These are phyloP conservation scores for Typhlichthys subterraneus DNA, from an alignment of 2,797 vertebrate species.

Conservation along the genomic window DNA sequence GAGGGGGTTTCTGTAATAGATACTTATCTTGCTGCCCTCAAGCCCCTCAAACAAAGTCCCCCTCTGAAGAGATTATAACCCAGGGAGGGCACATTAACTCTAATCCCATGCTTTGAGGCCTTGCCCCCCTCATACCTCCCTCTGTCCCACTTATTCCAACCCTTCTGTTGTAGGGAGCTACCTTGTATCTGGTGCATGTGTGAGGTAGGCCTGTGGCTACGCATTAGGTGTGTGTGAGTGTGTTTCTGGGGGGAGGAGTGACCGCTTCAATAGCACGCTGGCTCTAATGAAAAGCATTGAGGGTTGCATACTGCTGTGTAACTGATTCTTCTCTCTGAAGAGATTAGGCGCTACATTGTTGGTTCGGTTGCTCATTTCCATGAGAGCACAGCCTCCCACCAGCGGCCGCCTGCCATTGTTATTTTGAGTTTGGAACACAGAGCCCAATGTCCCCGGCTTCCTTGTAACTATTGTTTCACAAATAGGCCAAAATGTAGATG, in stretches of 20 bases:
- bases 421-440: conserved; percentile 70
- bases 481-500: conserved; percentile 85
- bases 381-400: conserved; percentile 80
- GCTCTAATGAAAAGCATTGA: conserved; percentile 81
- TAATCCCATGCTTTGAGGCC: conserved; percentile 87
- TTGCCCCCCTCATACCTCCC: conserved; percentile 63
- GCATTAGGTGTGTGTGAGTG: conserved; percentile 48
- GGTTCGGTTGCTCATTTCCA: conserved; percentile 86
- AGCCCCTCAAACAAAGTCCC: conserved; percentile 85
- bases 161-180: conserved; percentile 75
- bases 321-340: conserved; percentile 86
- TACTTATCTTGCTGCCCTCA: conserved; percentile 85
- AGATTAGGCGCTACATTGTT: conserved; percentile 86
- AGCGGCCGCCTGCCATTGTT: conserved; percentile 71
- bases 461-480: conserved; percentile 85
- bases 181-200: conserved; percentile 77
- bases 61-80: conserved; percentile 87
- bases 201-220: conserved; percentile 77
- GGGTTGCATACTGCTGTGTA: conserved; percentile 83
- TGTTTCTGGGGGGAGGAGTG: conserved; percentile 50
- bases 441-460: conserved; percentile 76
- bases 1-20: conserved; percentile 86
- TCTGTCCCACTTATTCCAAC: conserved; percentile 77
- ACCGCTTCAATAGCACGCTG: conserved; percentile 74
- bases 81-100: conserved; percentile 87